These are phyloP conservation scores for Agrochola macilenta DNA, from an alignment of 2,888 invertebrate genomes.

Conservation along the genomic window DNA sequence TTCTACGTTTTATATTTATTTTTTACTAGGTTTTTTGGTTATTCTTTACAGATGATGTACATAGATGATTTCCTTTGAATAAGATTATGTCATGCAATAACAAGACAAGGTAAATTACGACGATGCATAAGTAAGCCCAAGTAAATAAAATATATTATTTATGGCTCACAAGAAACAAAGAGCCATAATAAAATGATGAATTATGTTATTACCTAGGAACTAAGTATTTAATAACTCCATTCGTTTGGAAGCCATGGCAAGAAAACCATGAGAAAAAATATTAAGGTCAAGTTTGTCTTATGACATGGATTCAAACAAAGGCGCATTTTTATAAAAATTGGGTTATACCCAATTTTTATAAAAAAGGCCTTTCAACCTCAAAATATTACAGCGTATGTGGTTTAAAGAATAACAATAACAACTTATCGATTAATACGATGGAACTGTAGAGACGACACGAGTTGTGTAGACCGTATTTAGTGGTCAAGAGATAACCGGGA, in stretches of 20 bases:
- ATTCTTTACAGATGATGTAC: neutral
- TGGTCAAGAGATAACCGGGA: too few species aligned
- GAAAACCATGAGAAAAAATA: neutral
- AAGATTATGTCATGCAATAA: constrained; percentile 23
- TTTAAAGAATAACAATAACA: too few species aligned
- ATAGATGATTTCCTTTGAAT: constrained; percentile 13
- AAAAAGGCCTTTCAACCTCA: too few species aligned
- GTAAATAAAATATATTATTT: constrained; percentile 14
- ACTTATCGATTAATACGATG: too few species aligned
- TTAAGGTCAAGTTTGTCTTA: neutral
- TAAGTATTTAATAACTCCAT: constrained; percentile 22
- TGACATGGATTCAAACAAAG: too few species aligned
- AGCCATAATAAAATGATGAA: neutral
- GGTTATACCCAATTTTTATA: too few species aligned
- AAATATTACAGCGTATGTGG: too few species aligned
- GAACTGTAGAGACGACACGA: too few species aligned
- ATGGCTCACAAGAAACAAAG: constrained; percentile 37
- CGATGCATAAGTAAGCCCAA: neutral
- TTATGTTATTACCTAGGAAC: constrained; percentile 14
- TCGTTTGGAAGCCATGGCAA: neutral
- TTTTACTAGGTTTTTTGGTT: neutral
- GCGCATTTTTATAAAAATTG: too few species aligned
- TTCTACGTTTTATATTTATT: constrained; percentile 11
- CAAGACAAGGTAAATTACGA: constrained; percentile 22
- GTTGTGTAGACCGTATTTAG: too few species aligned